Evolutionary conservation across 2,113 vertebrate genomes (phyloP), one percentile per base, ranked within the genome.

Genomic region (Microcebus jonahi): DNA sequence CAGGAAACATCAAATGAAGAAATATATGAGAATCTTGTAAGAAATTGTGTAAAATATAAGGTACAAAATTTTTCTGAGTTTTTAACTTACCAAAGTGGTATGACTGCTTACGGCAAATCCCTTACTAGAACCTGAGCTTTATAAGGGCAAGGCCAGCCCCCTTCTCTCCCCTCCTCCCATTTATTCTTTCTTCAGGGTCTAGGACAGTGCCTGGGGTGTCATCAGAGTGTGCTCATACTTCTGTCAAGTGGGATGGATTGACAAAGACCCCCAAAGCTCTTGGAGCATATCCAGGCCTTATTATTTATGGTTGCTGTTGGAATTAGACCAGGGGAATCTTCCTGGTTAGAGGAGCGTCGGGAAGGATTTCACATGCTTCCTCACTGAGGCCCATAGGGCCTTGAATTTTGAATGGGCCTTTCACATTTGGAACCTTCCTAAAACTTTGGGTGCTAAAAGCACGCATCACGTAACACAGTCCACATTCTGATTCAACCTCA

Each of bases 391-490:
- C 34, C 6, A 57, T 15, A 57, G 80, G 94, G 4, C 23, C 63
- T 67, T 83, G 48, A 36, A 15, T 88, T 87, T 76, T 45, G 45
- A 67, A 71, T 48, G 57, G 67, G n/a, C 61, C 79, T 80, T 79
- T 75, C 34, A 20, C 39, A 48, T 53, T 57, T 81, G 67, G 76
- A 96, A 20, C 71, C 29, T 87, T 85, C 84, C 29, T 48, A 8
- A 87, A 39, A 25, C 34, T 6, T 9, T 8, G n/a, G 39, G 39
- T 67, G 50, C 57, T 75, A 25, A 59, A 50, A 61, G 50, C 6
- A 8, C 3, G 12, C 0, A 1, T 42, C 10, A 4, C 17, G 3
- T 31, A n/a, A 39, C 42, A 53, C n/a, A 31, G 39, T 15, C 55
- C 13, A 21, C 8, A 1, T 59, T 39, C 61, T 2, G 10, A 36